A percentile compares a stretch with the other conserved stretches of the same genome.
phyloP scores from a whole-genome alignment of 2,113 vertebrate genomes.

The Heloderma charlesbogerti region DNA sequence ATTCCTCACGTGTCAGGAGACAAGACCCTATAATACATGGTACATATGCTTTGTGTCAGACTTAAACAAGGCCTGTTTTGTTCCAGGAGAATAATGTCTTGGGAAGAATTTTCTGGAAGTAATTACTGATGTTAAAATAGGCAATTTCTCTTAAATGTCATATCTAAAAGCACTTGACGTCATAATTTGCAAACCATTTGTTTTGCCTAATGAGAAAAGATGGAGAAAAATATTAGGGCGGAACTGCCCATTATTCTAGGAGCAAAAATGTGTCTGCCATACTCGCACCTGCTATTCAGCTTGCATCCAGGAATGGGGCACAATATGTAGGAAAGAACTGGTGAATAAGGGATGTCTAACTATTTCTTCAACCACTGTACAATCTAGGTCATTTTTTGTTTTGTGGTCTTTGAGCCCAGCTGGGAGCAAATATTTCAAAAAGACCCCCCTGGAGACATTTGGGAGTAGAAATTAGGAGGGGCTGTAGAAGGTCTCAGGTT shows the following conservation, averaged over 20 bases:
- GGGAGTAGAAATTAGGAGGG: too few relatives aligned
- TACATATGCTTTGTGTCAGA: conserved; percentile 24
- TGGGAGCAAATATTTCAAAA: not conserved
- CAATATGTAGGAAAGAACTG: not conserved
- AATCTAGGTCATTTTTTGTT: not conserved
- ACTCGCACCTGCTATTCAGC: too few relatives aligned
- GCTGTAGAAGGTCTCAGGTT: too few relatives aligned
- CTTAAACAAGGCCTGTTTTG: conserved; percentile 20
- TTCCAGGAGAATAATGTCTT: conserved; percentile 14
- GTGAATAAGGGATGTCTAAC: not conserved
- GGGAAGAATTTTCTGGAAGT: conserved; percentile 24
- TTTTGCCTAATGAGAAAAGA: conserved; percentile 1
- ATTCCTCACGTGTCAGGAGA: conserved; percentile 30
- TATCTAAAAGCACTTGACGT: conserved; percentile 26
- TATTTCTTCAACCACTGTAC: not conserved
- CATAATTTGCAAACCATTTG: conserved; percentile 6
- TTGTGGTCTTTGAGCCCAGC: not conserved
- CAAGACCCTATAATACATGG: conserved; percentile 19
- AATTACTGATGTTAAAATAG: conserved; percentile 11
- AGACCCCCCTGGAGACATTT: too few relatives aligned
- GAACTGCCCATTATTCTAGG: not conserved
- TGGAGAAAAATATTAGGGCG: not conserved
- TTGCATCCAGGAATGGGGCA: not conserved
- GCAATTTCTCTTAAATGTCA: conserved; percentile 38
- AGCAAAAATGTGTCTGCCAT: too few relatives aligned